Conservation (phyloP, 2,113 vertebrate genomes). For the Silurus glanis region DNA sequence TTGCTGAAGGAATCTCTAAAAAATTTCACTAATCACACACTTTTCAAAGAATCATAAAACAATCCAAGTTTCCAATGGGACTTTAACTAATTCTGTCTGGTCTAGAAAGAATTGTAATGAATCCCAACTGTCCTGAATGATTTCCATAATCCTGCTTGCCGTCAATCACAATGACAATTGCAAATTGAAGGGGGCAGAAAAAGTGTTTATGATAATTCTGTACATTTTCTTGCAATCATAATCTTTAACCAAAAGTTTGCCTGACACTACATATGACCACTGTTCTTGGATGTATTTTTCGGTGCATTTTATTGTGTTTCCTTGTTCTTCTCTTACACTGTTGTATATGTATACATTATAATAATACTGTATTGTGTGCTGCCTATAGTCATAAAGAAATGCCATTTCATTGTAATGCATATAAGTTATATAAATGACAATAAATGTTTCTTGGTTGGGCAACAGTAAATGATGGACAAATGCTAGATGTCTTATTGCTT, state of each 20-base stretch:
- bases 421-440: not conserved
- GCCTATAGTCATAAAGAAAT: not conserved
- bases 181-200: no score
- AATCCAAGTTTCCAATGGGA: no score
- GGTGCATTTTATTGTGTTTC: not conserved
- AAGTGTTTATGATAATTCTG: not conserved
- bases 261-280: not conserved
- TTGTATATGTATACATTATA: not conserved
- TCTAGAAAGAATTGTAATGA: no score
- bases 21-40: no score
- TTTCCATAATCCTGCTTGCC: no score
- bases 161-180: no score
- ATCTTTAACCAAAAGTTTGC: not conserved
- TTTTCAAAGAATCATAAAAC: no score
- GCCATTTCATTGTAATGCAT: not conserved
- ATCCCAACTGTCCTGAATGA: no score
- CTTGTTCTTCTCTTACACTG: not conserved
- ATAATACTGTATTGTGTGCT: not conserved
- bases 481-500: constrained; percentile 9
- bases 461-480: constrained; percentile 9
- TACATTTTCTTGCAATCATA: not conserved
- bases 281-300: not conserved
- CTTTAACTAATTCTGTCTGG: no score
- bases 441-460: not conserved
- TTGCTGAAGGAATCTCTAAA: no score